Evolutionary conservation across 2,797 vertebrate genomes (phyloP).

Genomic region (Helostoma temminkii): DNA sequence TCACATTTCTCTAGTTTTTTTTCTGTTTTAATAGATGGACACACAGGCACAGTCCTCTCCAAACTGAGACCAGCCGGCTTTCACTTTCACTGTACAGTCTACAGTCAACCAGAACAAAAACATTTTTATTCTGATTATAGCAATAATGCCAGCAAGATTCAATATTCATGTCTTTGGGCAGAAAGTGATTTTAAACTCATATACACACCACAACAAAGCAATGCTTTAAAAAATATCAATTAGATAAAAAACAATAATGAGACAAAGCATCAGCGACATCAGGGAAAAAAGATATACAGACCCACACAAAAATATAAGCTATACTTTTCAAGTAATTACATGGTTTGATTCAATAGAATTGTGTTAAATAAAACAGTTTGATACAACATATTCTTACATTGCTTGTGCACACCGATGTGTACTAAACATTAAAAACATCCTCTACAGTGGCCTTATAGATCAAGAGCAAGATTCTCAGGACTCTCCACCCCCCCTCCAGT

Average conservation of each 20-base stretch:
- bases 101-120: neutral
- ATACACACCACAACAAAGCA: too few relatives aligned
- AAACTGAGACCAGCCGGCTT: too few relatives aligned
- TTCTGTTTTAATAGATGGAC: slow-evolving; percentile 15
- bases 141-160: neutral
- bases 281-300: neutral
- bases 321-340: neutral
- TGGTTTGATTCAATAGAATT: slow-evolving; percentile 1
- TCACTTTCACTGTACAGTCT: slow-evolving; percentile 2
- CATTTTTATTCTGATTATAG: neutral
- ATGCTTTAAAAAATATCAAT: too few relatives aligned
- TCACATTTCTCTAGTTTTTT: slow-evolving; percentile 10
- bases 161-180: too few relatives aligned
- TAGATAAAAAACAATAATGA: too few relatives aligned
- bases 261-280: neutral
- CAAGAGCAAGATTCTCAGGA: slow-evolving; percentile 23
- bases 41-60: neutral
- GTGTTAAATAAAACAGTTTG: neutral
- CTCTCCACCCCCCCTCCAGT: slow-evolving; percentile 15
- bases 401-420: neutral
- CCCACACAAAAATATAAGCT: neutral
- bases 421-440: neutral
- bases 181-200: too few relatives aligned
- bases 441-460: slow-evolving; percentile 4
- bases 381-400: neutral